Conservation (phyloP, 2,888 invertebrate species). For the Caenorhabditis sulstoni region DNA sequence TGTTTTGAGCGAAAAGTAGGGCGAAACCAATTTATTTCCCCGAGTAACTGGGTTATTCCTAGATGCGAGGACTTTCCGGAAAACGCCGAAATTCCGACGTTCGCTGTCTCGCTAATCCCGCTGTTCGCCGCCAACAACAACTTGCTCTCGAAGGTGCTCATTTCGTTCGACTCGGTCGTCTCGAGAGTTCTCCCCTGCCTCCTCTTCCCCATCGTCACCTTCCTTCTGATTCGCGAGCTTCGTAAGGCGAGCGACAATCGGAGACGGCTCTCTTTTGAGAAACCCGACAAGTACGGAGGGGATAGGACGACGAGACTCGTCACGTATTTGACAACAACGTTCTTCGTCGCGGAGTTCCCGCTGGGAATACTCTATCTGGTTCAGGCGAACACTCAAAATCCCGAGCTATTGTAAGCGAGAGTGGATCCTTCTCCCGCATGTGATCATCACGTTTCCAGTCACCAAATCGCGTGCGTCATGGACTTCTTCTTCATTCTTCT, state of each 20-base stretch:
- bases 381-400: neutral
- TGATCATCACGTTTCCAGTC: neutral
- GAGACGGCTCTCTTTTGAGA: neutral
- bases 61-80: neutral
- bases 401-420: neutral
- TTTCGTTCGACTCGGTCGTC: slow-evolving; percentile 7
- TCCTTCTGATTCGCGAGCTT: slow-evolving; percentile 9
- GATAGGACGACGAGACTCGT: slow-evolving; percentile 24
- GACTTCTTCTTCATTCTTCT: slow-evolving; percentile 17
- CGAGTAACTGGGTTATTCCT: neutral
- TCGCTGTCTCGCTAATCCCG: neutral
- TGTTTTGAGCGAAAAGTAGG: neutral
- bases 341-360: slow-evolving; percentile 33
- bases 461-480: neutral
- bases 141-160: slow-evolving; percentile 5
- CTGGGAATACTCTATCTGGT: slow-evolving; percentile 12
- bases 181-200: slow-evolving; percentile 10
- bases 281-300: neutral
- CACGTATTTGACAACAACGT: slow-evolving; percentile 10
- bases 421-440: neutral
- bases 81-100: neutral
- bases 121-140: slow-evolving; percentile 2
- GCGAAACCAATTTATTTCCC: no score
- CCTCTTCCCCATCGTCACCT: slow-evolving; percentile 26
- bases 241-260: slow-evolving; percentile 5